Evolutionary conservation across 1,140 invertebrate species (phyloP).

Genomic region (Solenopsis fugax): DNA sequence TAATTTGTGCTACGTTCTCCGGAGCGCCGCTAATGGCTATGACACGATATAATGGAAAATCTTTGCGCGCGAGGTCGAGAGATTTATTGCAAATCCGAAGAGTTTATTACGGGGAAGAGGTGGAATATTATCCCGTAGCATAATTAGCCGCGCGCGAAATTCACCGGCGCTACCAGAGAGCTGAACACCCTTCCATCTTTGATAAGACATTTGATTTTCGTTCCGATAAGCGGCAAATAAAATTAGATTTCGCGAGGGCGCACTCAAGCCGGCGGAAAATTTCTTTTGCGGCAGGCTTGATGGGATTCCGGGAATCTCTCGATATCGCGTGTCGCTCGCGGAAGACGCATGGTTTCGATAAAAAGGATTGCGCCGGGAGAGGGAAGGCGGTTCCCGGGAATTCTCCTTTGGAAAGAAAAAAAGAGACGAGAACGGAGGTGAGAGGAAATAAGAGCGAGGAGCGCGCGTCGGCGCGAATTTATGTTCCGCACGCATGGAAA

Average conservation of each 20-base stretch:
- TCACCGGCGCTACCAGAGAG: background rate
- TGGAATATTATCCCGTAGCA: conserved; percentile 37
- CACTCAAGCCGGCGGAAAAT: conserved; percentile 18
- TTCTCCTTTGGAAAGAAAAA: conserved; percentile 12
- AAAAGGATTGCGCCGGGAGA: conserved; percentile 24
- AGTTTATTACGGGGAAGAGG: conserved; percentile 13
- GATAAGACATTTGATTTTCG: conserved; percentile 13
- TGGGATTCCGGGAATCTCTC: conserved; percentile 50
- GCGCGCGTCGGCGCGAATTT: conserved; percentile 51
- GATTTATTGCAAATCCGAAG: conserved; percentile 54
- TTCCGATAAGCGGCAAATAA: conserved; percentile 23
- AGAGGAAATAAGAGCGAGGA: conserved; percentile 16
- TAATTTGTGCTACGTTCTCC: conserved; percentile 48
- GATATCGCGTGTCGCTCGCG: conserved; percentile 54
- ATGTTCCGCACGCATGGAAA: conserved; percentile 42
- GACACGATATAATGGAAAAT: conserved; percentile 36
- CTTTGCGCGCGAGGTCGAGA: conserved; percentile 30
- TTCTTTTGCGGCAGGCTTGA: conserved; percentile 39
- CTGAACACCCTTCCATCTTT: background rate
- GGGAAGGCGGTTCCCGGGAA: conserved; percentile 23
- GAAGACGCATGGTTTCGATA: conserved; percentile 61
- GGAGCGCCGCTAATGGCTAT: background rate
- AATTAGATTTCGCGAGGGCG: conserved; percentile 40
- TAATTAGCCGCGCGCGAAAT: conserved; percentile 49
- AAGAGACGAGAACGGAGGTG: background rate